Percentiles rank a stretch among this genome's conserved stretches.
phyloP scores from a whole-genome alignment of 2,113 vertebrate species.

The Podarcis cretensis region DNA sequence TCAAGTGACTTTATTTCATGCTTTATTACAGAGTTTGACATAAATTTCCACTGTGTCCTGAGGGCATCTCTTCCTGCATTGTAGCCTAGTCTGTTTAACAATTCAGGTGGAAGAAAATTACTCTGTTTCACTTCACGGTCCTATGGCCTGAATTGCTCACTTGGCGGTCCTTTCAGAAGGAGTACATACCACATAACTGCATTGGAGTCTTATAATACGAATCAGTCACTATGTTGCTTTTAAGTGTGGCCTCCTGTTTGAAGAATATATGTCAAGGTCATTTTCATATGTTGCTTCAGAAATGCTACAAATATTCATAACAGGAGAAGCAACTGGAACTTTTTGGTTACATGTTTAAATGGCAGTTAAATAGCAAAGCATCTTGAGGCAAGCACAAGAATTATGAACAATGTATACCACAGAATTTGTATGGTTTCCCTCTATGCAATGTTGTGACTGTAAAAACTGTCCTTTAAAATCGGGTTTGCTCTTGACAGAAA shows the following conservation, averaged over 20 bases:
- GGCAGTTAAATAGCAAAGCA: background rate
- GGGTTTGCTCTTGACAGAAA: background rate
- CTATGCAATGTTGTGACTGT: background rate
- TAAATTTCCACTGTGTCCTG: slow-evolving; percentile 42
- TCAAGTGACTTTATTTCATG: slow-evolving; percentile 57
- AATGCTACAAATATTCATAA: background rate
- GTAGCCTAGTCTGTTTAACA: slow-evolving; percentile 51
- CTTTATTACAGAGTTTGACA: slow-evolving; percentile 61
- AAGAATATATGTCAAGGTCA: background rate
- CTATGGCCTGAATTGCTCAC: slow-evolving; percentile 52
- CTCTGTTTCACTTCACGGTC: slow-evolving; percentile 53
- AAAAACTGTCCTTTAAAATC: background rate
- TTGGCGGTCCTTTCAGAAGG: slow-evolving; percentile 28
- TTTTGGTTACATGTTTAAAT: background rate
- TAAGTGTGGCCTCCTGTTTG: background rate
- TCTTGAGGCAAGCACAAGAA: background rate
- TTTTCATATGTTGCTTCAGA: slow-evolving; percentile 15
- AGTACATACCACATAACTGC: background rate
- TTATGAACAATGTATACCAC: background rate
- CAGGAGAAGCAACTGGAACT: rapidly evolving
- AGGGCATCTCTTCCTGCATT: slow-evolving; percentile 45
- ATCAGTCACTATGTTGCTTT: background rate
- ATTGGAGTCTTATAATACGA: slow-evolving; percentile 15
- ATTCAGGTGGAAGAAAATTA: slow-evolving; percentile 67
- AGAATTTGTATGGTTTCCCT: background rate